Base-by-base conservation (phyloP, 2,888 invertebrate genomes). In the Dicyrtomina minuta region DNA sequence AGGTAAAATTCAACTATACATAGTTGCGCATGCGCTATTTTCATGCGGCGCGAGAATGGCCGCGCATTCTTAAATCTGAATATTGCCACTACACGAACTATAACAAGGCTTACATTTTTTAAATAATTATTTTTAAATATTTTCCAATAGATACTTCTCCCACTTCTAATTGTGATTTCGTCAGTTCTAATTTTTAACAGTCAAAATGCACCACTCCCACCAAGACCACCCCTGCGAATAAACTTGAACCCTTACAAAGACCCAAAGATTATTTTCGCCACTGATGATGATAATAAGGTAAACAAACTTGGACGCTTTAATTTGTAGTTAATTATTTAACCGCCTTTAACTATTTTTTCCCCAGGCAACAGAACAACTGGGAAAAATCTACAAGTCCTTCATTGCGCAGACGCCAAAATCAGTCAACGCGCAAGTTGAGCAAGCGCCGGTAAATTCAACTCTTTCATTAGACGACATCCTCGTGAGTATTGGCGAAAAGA, bases 111-210 rank as follows among this genome's bases (percentile, higher is more conserved):
- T n/a, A n/a, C n/a, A n/a, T n/a, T n/a, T n/a, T n/a, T n/a, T n/a
- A n/a, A n/a, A n/a, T n/a, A n/a, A n/a, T n/a, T n/a, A n/a, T n/a
- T n/a, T n/a, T n/a, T n/a, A n/a, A n/a, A n/a, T n/a, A n/a, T n/a
- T n/a, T n/a, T n/a, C n/a, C 33, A 3, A 5, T 33, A 75, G 75
- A 65, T 75, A 5, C 27, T 73, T 1, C 70, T 77, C 15, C 77
- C 77, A 12, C 62, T 77, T 6, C 15, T 75, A 1, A 71, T 76
- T 6, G 44, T 75, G 24, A 69, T 74, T 4, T 26, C 74, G 33
- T 71, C 76, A 0, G 71, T 78, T 17, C 1, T 58, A 12, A 61
- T 73, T 12, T 74, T 75, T 53, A 76, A 76, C 46, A 17, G 41
- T 1, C 58, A 41, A 33, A 71, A 74, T 41, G 70, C 68, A 43